Conservation (phyloP, 2,113 vertebrate species). For the Hypanus sabinus region DNA sequence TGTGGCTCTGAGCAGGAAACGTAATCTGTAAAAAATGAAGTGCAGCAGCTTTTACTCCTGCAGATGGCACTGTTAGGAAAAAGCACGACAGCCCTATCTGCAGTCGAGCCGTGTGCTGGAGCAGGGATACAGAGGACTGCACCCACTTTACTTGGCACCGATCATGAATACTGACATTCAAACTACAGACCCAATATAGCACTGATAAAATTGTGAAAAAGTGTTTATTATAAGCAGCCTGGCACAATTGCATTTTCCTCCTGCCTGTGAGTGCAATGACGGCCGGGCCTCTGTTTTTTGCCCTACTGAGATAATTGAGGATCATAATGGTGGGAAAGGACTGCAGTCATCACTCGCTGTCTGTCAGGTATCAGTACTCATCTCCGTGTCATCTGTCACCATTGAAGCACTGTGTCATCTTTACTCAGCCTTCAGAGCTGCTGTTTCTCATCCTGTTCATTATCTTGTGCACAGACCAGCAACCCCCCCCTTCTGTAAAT, state of each 20-base stretch:
- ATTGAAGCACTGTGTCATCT: constrained; percentile 76
- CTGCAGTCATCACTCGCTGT: constrained; percentile 77
- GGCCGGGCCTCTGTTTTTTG: constrained; percentile 56
- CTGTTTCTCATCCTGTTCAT: constrained; percentile 85
- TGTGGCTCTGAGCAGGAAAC: not conserved
- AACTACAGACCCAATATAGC: constrained; percentile 50
- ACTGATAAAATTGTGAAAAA: constrained; percentile 47
- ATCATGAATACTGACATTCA: constrained; percentile 52
- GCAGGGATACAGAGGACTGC: constrained; percentile 43
- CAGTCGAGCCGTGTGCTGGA: not conserved
- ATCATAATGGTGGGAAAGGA: constrained; percentile 74
- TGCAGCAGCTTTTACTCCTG: constrained; percentile 48
- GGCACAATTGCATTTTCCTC: constrained; percentile 47
- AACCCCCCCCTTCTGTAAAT: constrained; percentile 59
- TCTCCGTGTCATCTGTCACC: constrained; percentile 86
- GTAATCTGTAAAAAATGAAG: not conserved
- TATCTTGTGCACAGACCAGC: constrained; percentile 69
- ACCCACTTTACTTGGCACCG: constrained; percentile 51
- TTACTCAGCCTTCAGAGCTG: constrained; percentile 69
- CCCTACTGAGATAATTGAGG: constrained; percentile 82
- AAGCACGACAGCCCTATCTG: constrained; percentile 39
- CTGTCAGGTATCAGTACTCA: constrained; percentile 82
- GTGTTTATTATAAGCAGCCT: constrained; percentile 49
- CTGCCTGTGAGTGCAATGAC: constrained; percentile 54
- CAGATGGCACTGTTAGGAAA: constrained; percentile 69